These are phyloP conservation scores for Eudemis profundana DNA, from an alignment of 2,888 invertebrate genomes.

Conservation along the genomic window DNA sequence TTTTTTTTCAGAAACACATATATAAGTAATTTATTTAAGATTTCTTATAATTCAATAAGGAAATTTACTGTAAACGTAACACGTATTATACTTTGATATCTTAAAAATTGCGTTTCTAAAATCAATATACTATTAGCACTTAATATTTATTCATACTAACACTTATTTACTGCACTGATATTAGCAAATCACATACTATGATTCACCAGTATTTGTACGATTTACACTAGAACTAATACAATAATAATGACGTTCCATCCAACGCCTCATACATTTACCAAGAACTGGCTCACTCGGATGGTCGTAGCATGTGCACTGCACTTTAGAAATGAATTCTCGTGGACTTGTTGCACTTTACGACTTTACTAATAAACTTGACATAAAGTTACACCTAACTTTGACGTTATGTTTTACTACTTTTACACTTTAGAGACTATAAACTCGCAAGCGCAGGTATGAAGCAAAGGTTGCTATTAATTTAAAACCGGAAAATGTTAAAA, in stretches of 20 bases:
- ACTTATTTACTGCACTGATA: no score
- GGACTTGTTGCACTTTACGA: conserved; percentile 41
- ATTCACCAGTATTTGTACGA: background rate
- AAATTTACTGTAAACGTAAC: no score
- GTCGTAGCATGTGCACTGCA: conserved; percentile 13
- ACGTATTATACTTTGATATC: no score
- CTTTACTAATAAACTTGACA: conserved; percentile 40
- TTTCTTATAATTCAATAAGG: no score
- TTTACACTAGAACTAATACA: conserved; percentile 3
- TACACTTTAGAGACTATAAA: conserved; percentile 5
- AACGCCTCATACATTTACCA: background rate
- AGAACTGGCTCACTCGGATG: conserved; percentile 4
- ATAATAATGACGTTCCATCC: background rate
- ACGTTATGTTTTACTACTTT: conserved; percentile 32
- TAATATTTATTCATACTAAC: no score
- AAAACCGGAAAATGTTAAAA: background rate
- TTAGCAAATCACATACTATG: no score
- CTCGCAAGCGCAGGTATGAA: conserved; percentile 15
- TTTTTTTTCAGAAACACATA: no score
- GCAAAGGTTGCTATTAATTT: conserved; percentile 13
- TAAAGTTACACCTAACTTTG: conserved; percentile 32
- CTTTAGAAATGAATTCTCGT: conserved; percentile 21
- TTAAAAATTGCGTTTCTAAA: no score
- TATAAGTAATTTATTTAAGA: no score
- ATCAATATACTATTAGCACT: no score